Evolutionary conservation across 1,140 invertebrate species (phyloP).

Genomic region (Coenobita brevimanus): DNA sequence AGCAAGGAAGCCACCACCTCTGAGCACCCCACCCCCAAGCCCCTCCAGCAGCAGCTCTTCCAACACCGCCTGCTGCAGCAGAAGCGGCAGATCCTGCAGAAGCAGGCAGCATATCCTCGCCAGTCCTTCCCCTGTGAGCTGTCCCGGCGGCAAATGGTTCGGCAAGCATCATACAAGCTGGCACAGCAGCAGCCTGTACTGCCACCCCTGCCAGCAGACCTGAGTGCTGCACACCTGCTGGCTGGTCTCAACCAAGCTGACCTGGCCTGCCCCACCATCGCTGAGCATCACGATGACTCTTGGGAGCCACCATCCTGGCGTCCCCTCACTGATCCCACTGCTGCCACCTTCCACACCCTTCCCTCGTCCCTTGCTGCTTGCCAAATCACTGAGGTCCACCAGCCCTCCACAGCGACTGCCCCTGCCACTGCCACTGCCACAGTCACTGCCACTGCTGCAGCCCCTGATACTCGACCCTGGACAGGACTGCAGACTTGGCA

Average conservation of each 20-base stretch:
- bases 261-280: slow-evolving; percentile 70
- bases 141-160: slow-evolving; percentile 81
- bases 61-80: slow-evolving; percentile 87
- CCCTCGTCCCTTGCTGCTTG: slow-evolving; percentile 76
- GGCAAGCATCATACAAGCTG: slow-evolving; percentile 85
- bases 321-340: slow-evolving; percentile 9
- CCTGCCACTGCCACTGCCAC: slow-evolving; percentile 22
- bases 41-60: slow-evolving; percentile 83
- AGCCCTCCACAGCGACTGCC: slow-evolving; percentile 10
- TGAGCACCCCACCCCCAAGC: slow-evolving; percentile 46
- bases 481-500: slow-evolving; percentile 40
- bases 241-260: slow-evolving; percentile 48
- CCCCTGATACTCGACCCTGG: slow-evolving; percentile 35
- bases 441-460: background rate
- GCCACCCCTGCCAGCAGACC: slow-evolving; percentile 74
- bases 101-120: slow-evolving; percentile 81
- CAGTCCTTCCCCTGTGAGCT: slow-evolving; percentile 73
- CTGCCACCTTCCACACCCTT: slow-evolving; percentile 48
- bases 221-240: slow-evolving; percentile 72
- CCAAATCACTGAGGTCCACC: slow-evolving; percentile 77
- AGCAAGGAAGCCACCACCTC: slow-evolving; percentile 45
- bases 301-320: slow-evolving; percentile 40
- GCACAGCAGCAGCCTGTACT: slow-evolving; percentile 81
- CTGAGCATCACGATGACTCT: slow-evolving; percentile 59
- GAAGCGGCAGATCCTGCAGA: slow-evolving; percentile 86